Evolutionary conservation across 2,888 invertebrate genomes (phyloP).

Genomic region (Sympetrum striolatum): DNA sequence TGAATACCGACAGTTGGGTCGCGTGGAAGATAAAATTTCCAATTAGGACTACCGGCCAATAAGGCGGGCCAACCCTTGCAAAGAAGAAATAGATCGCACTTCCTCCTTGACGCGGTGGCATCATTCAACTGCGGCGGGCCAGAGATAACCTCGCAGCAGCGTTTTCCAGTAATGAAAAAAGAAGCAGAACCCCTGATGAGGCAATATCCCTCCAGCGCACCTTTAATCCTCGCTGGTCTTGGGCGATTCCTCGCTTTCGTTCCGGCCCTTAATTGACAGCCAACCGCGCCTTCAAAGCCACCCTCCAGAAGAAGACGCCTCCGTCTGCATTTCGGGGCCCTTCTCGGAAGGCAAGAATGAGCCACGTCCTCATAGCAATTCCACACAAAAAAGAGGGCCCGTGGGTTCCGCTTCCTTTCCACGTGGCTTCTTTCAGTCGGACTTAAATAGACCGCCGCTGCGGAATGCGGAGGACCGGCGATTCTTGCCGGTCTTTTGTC

Average conservation of each 20-base stretch:
- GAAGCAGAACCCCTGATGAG: not conserved
- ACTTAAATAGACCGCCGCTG: not conserved
- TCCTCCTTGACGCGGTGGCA: too few species aligned
- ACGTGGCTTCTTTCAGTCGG: not conserved
- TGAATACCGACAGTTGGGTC: too few species aligned
- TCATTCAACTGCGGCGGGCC: too few species aligned
- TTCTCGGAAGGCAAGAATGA: not conserved
- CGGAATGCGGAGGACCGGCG: constrained; percentile 2
- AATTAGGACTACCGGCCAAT: too few species aligned
- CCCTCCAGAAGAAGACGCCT: not conserved
- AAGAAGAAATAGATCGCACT: too few species aligned
- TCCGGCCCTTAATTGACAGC: not conserved
- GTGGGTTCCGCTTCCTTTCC: not conserved
- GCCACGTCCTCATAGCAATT: not conserved
- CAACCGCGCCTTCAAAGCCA: not conserved
- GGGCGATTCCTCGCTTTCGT: not conserved
- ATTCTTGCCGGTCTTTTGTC: constrained; percentile 26
- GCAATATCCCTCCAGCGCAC: not conserved
- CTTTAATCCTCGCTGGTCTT: not conserved
- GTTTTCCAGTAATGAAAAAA: too few species aligned
- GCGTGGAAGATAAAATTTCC: too few species aligned
- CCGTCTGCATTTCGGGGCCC: not conserved
- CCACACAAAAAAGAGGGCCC: not conserved
- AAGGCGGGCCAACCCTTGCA: too few species aligned
- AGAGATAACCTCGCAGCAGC: too few species aligned